Conservation (phyloP, 2,113 vertebrate species). For the Thymallus thymallus region DNA sequence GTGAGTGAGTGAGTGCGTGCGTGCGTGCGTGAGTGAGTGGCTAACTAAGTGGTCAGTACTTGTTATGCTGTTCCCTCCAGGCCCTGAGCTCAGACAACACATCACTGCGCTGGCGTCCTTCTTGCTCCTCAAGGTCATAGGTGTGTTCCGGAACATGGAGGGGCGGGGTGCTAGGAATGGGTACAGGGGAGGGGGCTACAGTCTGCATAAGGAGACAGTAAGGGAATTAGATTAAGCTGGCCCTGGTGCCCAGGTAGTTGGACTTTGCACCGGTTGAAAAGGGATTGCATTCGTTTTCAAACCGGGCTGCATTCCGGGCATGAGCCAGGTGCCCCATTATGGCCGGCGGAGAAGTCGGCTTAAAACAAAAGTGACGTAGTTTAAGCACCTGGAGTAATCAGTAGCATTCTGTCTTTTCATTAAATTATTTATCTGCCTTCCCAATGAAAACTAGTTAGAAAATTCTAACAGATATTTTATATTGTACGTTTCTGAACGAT, state of each 20-base stretch:
- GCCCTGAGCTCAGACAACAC: conserved; percentile 67
- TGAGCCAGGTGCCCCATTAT: too few species aligned
- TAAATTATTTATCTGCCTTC: too few species aligned
- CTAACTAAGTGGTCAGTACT: conserved; percentile 60
- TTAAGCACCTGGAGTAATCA: too few species aligned
- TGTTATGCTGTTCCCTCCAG: conserved; percentile 67
- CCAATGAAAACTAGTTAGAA: too few species aligned
- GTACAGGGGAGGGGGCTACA: conserved; percentile 7
- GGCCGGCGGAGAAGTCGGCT: too few species aligned
- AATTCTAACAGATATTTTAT: too few species aligned
- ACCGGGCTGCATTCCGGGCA: neutral
- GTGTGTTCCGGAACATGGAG: conserved; percentile 60
- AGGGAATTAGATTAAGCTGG: neutral
- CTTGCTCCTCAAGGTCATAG: conserved; percentile 50
- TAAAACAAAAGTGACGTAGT: too few species aligned
- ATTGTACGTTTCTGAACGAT: too few species aligned
- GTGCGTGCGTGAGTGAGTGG: neutral
- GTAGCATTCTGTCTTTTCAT: too few species aligned
- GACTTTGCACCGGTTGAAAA: too few species aligned
- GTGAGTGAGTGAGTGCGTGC: neutral
- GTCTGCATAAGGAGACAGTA: neutral
- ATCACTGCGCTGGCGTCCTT: conserved; percentile 50
- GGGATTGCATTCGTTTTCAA: too few species aligned
- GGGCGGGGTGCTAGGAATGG: conserved; percentile 43
- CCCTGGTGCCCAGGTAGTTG: too few species aligned